A percentile compares a stretch with the other conserved stretches of the same genome.
These are phyloP conservation scores for Australoheros facetus DNA, from an alignment of 2,797 vertebrate genomes.

Conservation along the genomic window DNA sequence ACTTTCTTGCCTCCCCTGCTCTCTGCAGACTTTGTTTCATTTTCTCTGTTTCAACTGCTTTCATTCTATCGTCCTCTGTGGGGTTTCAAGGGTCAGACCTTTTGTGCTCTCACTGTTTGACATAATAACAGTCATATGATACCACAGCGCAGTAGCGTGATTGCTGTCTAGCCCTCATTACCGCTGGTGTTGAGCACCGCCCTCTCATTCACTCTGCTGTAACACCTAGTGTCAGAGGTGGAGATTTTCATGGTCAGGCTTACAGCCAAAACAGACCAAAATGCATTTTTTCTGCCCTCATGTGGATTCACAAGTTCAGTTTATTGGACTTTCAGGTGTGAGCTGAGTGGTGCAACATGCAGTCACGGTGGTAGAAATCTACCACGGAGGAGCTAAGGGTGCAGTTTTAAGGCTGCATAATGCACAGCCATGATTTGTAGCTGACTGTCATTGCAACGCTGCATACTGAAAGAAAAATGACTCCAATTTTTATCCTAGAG, in stretches of 20 bases:
- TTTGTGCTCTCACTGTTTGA: conserved; percentile 17
- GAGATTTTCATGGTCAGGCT: conserved; percentile 16
- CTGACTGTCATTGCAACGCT: conserved; percentile 42
- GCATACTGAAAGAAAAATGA: conserved; percentile 43
- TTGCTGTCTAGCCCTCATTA: conserved; percentile 13
- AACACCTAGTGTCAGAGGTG: conserved; percentile 20
- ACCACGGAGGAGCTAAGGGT: not conserved
- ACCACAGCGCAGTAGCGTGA: not conserved
- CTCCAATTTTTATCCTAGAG: conserved; percentile 55
- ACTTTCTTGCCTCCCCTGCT: not conserved
- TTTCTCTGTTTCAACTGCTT: conserved; percentile 7
- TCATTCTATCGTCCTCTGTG: not conserved
- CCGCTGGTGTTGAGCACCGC: not conserved
- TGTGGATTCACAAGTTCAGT: conserved; percentile 43
- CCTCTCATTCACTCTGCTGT: conserved; percentile 2
- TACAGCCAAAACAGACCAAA: conserved; percentile 5
- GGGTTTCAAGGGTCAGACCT: conserved; percentile 16
- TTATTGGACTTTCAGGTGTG: conserved; percentile 45
- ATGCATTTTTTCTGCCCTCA: conserved; percentile 7
- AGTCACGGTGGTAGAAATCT: conserved; percentile 25
- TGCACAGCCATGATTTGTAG: conserved; percentile 25
- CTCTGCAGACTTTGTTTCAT: conserved; percentile 5
- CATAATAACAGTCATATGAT: conserved; percentile 14
- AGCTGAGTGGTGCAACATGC: conserved; percentile 20
- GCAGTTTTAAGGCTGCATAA: conserved; percentile 37